phyloP scores from a whole-genome alignment of 2,888 invertebrate species.

The Pandemis corylana region DNA sequence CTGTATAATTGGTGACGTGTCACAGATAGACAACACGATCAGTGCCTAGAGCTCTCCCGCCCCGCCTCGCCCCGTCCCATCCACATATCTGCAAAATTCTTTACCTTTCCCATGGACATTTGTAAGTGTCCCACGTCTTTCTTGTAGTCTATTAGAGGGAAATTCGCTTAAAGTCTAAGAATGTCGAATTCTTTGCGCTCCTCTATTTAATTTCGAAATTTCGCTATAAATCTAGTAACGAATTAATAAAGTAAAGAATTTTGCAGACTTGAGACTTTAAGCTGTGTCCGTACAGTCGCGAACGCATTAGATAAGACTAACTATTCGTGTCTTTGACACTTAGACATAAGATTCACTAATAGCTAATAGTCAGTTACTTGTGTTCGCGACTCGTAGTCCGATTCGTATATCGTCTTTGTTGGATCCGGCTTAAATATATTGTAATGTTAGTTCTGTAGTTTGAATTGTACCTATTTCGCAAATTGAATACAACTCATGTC shows the following conservation, averaged over 20 bases:
- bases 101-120: conserved; percentile 70
- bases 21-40: conserved; percentile 72
- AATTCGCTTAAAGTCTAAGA: conserved; percentile 81
- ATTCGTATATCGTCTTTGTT: not conserved
- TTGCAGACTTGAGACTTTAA: conserved; percentile 79
- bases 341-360: no score
- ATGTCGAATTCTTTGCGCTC: conserved; percentile 47
- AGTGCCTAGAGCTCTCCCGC: conserved; percentile 55
- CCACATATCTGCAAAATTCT: conserved; percentile 81
- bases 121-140: conserved; percentile 69
- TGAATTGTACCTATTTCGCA: not conserved
- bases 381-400: not conserved
- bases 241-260: conserved; percentile 73
- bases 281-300: conserved; percentile 55
- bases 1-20: conserved; percentile 80
- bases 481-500: no score
- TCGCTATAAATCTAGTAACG: conserved; percentile 7
- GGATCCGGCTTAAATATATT: not conserved
- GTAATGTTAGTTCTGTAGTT: not conserved
- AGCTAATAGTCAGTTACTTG: no score
- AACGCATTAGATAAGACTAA: not conserved
- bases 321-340: no score
- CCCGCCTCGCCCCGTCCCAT: conserved; percentile 51
- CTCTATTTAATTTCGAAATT: conserved; percentile 39
- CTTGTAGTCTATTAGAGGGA: conserved; percentile 51